Evolutionary conservation across 1,140 invertebrate genomes (phyloP).

Genomic region (Hylaeus volcanicus): DNA sequence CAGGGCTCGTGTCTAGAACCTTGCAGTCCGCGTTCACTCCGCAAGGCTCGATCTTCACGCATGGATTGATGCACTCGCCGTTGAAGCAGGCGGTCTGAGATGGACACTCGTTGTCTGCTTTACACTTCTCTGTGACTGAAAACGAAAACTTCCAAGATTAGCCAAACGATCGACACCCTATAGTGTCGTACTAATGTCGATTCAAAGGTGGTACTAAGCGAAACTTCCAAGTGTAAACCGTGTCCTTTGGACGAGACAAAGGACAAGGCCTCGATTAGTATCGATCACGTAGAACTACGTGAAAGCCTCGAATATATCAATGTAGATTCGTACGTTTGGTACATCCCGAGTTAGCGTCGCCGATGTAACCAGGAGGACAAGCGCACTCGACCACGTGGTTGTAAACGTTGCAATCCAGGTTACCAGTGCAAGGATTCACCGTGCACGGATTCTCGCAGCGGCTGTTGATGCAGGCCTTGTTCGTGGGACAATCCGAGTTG

Average conservation of each 20-base stretch:
- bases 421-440: constrained; percentile 84
- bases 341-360: constrained; percentile 85
- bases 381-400: constrained; percentile 88
- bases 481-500: constrained; percentile 87
- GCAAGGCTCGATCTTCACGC: constrained; percentile 89
- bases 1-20: constrained; percentile 89
- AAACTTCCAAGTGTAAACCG: no score
- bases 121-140: constrained; percentile 84
- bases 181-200: neutral
- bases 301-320: neutral
- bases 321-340: constrained; percentile 76
- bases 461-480: constrained; percentile 89
- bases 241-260: no score
- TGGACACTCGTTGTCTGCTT: constrained; percentile 90
- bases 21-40: constrained; percentile 90
- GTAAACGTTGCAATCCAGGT: constrained; percentile 88
- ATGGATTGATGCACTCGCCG: constrained; percentile 91
- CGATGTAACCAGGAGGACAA: constrained; percentile 89
- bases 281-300: no score
- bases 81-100: constrained; percentile 90
- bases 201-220: no score
- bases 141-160: constrained; percentile 18
- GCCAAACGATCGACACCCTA: neutral
- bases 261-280: no score
- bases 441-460: constrained; percentile 90